Evolutionary conservation across 2,888 invertebrate species (phyloP).

Genomic region (Polyploca ridens): DNA sequence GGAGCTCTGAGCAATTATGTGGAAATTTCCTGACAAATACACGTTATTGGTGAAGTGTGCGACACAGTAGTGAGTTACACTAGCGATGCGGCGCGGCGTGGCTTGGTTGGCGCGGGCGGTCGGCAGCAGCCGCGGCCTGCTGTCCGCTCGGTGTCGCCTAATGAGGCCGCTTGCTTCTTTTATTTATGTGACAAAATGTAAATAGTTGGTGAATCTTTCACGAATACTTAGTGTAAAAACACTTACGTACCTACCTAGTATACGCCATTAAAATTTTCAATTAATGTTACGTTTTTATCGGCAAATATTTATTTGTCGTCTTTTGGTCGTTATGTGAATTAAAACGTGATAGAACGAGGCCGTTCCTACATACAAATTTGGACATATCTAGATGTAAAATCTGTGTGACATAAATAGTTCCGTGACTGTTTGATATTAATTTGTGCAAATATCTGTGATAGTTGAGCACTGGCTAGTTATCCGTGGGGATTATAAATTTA

Average conservation of each 20-base stretch:
- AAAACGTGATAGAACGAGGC: conserved; percentile 55
- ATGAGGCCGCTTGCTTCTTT: conserved; percentile 76
- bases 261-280: conserved; percentile 66
- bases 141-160: conserved; percentile 58
- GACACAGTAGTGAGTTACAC: conserved; percentile 46
- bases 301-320: conserved; percentile 26
- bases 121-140: conserved; percentile 35
- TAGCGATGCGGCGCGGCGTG: conserved; percentile 18
- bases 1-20: conserved; percentile 61
- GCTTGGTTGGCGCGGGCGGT: conserved; percentile 31
- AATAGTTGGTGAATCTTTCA: conserved; percentile 71
- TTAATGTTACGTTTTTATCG: conserved; percentile 62
- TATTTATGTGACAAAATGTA: conserved; percentile 80
- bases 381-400: conserved; percentile 43
- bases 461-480: conserved; percentile 34
- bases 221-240: conserved; percentile 68
- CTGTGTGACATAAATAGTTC: conserved; percentile 30
- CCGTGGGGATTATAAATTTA: conserved; percentile 61
- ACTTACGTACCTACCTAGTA: conserved; percentile 37
- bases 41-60: conserved; percentile 58
- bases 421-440: conserved; percentile 47
- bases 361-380: conserved; percentile 39
- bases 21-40: conserved; percentile 68
- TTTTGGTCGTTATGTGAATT: conserved; percentile 43
- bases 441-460: conserved; percentile 51